Base-by-base conservation (phyloP, 2,797 vertebrate genomes). In the Enteromius afrohamiltoni region DNA sequence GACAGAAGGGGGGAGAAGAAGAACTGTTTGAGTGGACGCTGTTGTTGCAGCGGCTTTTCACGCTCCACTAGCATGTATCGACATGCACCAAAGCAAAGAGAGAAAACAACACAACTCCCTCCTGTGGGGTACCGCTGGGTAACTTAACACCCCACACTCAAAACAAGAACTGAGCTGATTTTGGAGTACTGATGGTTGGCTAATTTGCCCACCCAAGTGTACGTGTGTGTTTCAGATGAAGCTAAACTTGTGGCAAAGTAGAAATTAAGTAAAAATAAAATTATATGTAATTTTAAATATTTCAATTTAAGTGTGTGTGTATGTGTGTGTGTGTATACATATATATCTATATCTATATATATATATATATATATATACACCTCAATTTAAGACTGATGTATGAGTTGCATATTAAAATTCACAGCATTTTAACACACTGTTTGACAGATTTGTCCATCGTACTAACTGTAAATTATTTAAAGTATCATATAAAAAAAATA, bases 1-100 rank as follows among this genome's bases (percentile, higher is more conserved):
- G 42, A 45, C 64, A 17, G 37, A 62, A 40, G n/a, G 29, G 29
- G 51, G 78, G 71, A 67, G 75, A 77, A 74, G 23, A 67, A 73
- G 7, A 58, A 68, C 68, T 74, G 70, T 79, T 76, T 71, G 55
- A 83, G 83, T 81, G 85, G 69, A 80, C 60, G 58, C 62, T 76
- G 82, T 84, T 71, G 26, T 51, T 74, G 60, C 69, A 53, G 83
- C 6, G 4, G 14, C 21, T 80, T 82, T 83, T 82, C 70, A 86
- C 34, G 75, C 81, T 85, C 78, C 68, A 67, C 76, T 83, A 75
- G 70, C 80, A 37, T 77, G 49, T 73, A 78, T 85, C 70, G 78
- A 80, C 79, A 79, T 45, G 31, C 73, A 85, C 47, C 79, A 58
- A 23, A 47, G 64, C 77, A 58, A 23, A 49, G 58, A 74, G 51